Percentiles rank a stretch among this genome's conserved stretches.
Conservation (phyloP, 1,140 invertebrate genomes). For the Drosophila ananassae region DNA sequence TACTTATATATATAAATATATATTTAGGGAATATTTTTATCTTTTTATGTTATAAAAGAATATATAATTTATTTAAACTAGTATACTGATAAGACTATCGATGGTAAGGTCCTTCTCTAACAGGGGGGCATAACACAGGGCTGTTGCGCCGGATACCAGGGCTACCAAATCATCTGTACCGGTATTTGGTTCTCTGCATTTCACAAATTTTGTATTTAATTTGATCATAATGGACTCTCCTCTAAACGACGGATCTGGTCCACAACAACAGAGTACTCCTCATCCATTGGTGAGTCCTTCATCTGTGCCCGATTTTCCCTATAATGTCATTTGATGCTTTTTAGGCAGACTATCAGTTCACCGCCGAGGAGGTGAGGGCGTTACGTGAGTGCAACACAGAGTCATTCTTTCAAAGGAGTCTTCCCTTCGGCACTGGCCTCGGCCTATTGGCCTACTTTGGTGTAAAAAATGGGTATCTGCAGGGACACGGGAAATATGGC, state of each 20-base stretch:
- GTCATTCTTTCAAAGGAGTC: conserved; percentile 88
- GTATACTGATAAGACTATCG: background rate
- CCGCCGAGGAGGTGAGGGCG: conserved; percentile 86
- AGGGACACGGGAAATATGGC: conserved; percentile 87
- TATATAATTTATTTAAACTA: background rate
- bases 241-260: conserved; percentile 30
- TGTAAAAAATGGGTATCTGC: conserved; percentile 85
- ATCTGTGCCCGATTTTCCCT: background rate
- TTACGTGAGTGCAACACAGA: conserved; percentile 89
- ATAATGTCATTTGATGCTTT: conserved; percentile 15
- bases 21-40: no score
- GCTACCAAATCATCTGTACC: conserved; percentile 6
- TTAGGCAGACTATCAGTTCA: conserved; percentile 85
- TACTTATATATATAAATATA: no score
- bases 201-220: conserved; percentile 33
- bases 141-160: conserved; percentile 12
- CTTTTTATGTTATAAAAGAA: background rate
- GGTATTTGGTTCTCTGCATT: conserved; percentile 24
- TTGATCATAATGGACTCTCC: conserved; percentile 58
- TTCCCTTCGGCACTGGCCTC: conserved; percentile 87
- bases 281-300: conserved; percentile 52
- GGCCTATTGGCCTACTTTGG: conserved; percentile 87
- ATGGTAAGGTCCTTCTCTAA: background rate
- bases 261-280: conserved; percentile 7
- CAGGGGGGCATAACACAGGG: conserved; percentile 1